Evolutionary conservation across 2,113 vertebrate species (phyloP).

Genomic region (Syngnathus floridae): DNA sequence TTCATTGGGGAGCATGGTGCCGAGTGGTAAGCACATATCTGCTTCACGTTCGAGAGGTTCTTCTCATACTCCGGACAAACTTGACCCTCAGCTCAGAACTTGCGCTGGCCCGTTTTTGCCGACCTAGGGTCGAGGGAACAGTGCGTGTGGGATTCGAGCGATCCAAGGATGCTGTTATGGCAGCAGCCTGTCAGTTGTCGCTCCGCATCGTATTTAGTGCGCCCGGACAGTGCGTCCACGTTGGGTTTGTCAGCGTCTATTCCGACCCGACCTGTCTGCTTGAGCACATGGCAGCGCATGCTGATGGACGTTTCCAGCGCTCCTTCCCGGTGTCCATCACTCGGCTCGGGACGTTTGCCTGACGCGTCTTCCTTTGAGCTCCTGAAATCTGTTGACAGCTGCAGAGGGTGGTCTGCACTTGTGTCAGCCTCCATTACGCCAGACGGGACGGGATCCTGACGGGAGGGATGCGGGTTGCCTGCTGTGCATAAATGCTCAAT

Average conservation of each 20-base stretch:
- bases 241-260: slow-evolving; percentile 72
- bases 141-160: background rate
- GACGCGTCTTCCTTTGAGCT: slow-evolving; percentile 66
- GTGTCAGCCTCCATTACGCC: slow-evolving; percentile 65
- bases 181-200: slow-evolving; percentile 70
- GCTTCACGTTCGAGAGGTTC: too few relatives aligned
- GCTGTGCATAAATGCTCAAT: slow-evolving; percentile 70
- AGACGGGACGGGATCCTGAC: slow-evolving; percentile 62
- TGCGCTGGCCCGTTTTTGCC: background rate
- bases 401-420: slow-evolving; percentile 73
- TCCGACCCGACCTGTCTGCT: slow-evolving; percentile 70
- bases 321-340: slow-evolving; percentile 70
- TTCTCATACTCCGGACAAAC: too few relatives aligned
- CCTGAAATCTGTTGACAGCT: slow-evolving; percentile 74
- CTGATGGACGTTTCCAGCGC: slow-evolving; percentile 74
- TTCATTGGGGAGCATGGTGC: background rate
- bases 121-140: background rate
- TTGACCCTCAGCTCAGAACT: too few relatives aligned
- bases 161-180: slow-evolving; percentile 41
- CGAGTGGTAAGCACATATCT: too few relatives aligned
- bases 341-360: slow-evolving; percentile 46
- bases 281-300: slow-evolving; percentile 53
- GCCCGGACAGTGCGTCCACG: slow-evolving; percentile 70
- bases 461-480: slow-evolving; percentile 61
- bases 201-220: slow-evolving; percentile 60